These are phyloP conservation scores for Eremophila alpestris DNA, from an alignment of 2,797 vertebrate species.

Conservation along the genomic window DNA sequence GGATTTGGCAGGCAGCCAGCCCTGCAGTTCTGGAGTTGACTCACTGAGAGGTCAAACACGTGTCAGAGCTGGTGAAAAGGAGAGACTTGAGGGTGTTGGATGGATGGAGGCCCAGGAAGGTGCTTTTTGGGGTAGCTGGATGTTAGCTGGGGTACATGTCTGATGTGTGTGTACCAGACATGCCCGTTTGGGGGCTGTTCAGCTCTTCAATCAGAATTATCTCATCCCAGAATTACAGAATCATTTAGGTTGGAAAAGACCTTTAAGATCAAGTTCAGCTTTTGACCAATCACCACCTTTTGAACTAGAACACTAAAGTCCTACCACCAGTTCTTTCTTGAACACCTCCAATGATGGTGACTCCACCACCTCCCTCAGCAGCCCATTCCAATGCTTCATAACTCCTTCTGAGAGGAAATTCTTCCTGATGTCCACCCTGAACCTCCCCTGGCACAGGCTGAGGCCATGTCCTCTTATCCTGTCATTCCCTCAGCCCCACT, in stretches of 20 bases:
- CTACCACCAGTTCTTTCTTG: not conserved
- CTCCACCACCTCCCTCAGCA: not conserved
- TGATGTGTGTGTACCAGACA: not conserved
- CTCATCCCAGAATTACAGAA: not conserved
- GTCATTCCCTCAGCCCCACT: not conserved
- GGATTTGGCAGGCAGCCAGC: not conserved
- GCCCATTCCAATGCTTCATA: rapidly evolving
- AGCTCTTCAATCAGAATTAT: not conserved
- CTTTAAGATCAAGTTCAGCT: not conserved
- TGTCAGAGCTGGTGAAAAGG: not conserved
- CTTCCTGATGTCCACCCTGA: not conserved
- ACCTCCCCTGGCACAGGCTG: not conserved
- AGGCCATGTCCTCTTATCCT: not conserved
- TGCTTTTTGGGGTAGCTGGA: not conserved
- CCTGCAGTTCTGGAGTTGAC: not conserved
- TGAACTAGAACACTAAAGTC: not conserved
- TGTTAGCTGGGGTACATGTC: not conserved
- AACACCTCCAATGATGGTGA: rapidly evolving
- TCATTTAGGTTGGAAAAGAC: not conserved
- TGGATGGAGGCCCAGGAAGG: not conserved
- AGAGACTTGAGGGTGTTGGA: not conserved
- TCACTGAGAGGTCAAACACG: not conserved
- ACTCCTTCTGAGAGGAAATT: not conserved
- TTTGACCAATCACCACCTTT: not conserved
- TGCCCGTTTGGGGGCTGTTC: not conserved